Evolutionary conservation across 2,113 vertebrate genomes (phyloP).

Genomic region (Elaphurus davidianus): DNA sequence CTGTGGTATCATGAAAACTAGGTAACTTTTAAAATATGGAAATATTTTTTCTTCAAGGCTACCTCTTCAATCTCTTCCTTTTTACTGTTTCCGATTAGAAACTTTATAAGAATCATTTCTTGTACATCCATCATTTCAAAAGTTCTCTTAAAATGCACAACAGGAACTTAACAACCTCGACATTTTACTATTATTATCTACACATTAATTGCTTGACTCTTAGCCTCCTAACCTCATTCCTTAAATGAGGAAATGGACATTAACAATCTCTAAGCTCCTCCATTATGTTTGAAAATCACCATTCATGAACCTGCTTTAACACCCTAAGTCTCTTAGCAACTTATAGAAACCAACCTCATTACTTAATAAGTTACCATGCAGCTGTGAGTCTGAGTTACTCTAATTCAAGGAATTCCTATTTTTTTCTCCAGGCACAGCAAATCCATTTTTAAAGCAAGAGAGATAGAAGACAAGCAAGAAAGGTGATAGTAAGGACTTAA

Average conservation of each 20-base stretch:
- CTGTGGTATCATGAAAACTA: not conserved
- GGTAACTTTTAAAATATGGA: not conserved
- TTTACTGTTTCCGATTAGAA: not conserved
- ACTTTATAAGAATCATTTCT: not conserved
- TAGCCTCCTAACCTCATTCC: not conserved
- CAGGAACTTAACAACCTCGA: not conserved
- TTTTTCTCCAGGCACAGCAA: not conserved
- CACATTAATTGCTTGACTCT: not conserved
- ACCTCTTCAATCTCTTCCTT: not conserved
- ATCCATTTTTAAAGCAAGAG: conserved; percentile 22
- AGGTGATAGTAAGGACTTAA: not conserved
- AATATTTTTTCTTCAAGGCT: not conserved
- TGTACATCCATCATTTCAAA: not conserved
- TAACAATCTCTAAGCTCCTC: not conserved
- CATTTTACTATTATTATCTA: not conserved
- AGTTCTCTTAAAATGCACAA: not conserved
- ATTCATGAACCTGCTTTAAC: not conserved
- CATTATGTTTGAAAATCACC: not conserved
- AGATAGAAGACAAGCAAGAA: not conserved
- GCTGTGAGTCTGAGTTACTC: not conserved
- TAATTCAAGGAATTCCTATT: not conserved
- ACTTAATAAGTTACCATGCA: not conserved
- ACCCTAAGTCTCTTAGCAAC: not conserved
- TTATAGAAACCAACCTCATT: not conserved
- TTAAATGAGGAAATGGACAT: not conserved